A percentile compares a stretch with the other conserved stretches of the same genome.
phyloP scores from a whole-genome alignment of 2,888 invertebrate genomes.

The Drosophila koepferae region DNA sequence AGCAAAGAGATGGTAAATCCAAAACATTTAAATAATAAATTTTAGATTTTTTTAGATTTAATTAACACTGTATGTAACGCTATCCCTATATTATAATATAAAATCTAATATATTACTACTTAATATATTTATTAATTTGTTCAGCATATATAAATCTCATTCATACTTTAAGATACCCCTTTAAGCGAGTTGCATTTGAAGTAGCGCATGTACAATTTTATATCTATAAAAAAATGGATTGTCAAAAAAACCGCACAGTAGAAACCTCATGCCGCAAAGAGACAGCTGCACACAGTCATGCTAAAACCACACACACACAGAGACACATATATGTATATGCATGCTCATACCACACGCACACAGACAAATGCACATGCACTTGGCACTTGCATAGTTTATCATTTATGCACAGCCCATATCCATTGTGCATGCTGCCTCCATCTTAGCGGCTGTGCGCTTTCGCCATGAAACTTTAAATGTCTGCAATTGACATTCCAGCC shows the following conservation, averaged over 20 bases:
- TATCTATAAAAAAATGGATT: constrained; percentile 5
- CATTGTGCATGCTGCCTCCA: neutral
- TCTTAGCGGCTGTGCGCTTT: constrained; percentile 19
- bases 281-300: constrained; percentile 32
- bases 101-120: too few relatives aligned
- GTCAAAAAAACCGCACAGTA: constrained; percentile 39
- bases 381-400: constrained; percentile 67
- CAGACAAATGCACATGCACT: constrained; percentile 40
- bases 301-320: constrained; percentile 10
- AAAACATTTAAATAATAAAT: too few relatives aligned
- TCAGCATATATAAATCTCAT: too few relatives aligned
- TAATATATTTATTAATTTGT: too few relatives aligned
- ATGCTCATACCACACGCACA: constrained; percentile 8
- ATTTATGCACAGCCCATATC: constrained; percentile 33
- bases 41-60: too few relatives aligned
- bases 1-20: too few relatives aligned
- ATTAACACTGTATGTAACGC: too few relatives aligned
- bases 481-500: constrained; percentile 76
- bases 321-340: too few relatives aligned
- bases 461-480: constrained; percentile 72
- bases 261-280: constrained; percentile 52
- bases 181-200: neutral
- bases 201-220: constrained; percentile 1
- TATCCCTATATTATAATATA: too few relatives aligned
- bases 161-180: constrained; percentile 3